A percentile compares a stretch with the other conserved stretches of the same genome.
These are phyloP conservation scores for Palythoa heliodiscus DNA, from an alignment of 92 coral and sea anemone species.

Conservation along the genomic window DNA sequence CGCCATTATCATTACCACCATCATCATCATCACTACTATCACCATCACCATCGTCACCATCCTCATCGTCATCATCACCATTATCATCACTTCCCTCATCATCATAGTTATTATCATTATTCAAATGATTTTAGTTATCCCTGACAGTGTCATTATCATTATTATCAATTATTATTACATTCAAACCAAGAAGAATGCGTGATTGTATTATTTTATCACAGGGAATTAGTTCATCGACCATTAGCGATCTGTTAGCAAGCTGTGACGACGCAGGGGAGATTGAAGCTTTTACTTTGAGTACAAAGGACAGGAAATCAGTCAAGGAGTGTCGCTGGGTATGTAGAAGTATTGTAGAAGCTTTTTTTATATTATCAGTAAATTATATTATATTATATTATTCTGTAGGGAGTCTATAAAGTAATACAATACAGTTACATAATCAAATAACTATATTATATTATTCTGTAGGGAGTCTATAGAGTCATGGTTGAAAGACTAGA, in stretches of 20 bases:
- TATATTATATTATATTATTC: neutral
- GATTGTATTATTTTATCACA: neutral
- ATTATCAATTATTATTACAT: too few relatives aligned
- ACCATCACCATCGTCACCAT: too few relatives aligned
- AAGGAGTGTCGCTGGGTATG: constrained; percentile 39
- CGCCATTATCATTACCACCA: too few relatives aligned
- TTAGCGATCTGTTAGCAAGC: constrained; percentile 32
- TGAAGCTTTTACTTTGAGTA: constrained; percentile 12
- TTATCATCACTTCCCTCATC: too few relatives aligned
- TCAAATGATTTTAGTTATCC: too few relatives aligned
- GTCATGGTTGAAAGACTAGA: constrained; percentile 50
- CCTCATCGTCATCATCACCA: too few relatives aligned
- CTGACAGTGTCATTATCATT: too few relatives aligned
- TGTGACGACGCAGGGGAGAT: constrained; percentile 29
- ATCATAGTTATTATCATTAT: too few relatives aligned
- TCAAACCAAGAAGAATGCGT: too few relatives aligned
- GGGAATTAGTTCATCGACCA: neutral
- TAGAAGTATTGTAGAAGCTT: neutral
- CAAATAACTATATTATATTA: neutral
- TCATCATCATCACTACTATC: too few relatives aligned
- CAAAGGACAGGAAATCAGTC: neutral
- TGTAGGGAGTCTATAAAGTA: constrained; percentile 60
- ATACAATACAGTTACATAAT: too few relatives aligned
- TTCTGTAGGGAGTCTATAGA: constrained; percentile 59
- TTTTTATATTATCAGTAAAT: too few relatives aligned